Base-by-base conservation (phyloP, 2,113 vertebrate species). In the Tyrannus savana region DNA sequence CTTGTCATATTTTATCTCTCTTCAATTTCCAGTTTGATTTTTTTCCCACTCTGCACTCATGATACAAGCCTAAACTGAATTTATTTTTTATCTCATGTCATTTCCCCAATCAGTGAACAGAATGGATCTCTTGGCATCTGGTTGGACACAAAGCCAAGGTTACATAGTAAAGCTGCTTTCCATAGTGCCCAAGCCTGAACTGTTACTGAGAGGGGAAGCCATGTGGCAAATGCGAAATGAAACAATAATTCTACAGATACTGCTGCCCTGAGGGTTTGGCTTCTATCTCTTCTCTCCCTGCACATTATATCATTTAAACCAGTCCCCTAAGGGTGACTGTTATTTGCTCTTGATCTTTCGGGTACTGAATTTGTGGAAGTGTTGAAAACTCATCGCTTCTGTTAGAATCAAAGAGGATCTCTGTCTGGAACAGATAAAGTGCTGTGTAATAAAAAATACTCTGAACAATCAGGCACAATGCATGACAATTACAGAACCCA, bases 271-370 rank as follows among this genome's bases (percentile, higher is more conserved):
- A 87, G 47, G 71, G 50, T 80, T 1, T 91, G 74, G 21, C 67
- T 87, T 91, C 74, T 62, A 28, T 33, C 59, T 78, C 62, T 47
- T 63, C 50, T 64, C 44, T 76, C 89, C 35, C 56, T 78, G 44
- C 47, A 81, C 53, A 67, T 80, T 93, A 30, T 21, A 87, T 94
- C 63, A 89, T 75, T 78, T 75, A 93, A 93, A 94, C 35, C 30
- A 93, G 47, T 7, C 28, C 76, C 76, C 73, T 63, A 79, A 74
- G 56, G 72, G 50, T 91, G 47, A 77, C 49, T 83, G 10, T 62
- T 74, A 77, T 4, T 7, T 63, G 33, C 10, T 55, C 59, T 71
- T 83, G 53, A 80, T 85, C 72, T 90, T 92, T 60, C 78, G 64
- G 76, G 31, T 74, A 76, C 41, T 58, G 87, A 91, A 83, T 91